Conservation (phyloP, 2,888 invertebrate species). For the Iselma pallidipennis region DNA sequence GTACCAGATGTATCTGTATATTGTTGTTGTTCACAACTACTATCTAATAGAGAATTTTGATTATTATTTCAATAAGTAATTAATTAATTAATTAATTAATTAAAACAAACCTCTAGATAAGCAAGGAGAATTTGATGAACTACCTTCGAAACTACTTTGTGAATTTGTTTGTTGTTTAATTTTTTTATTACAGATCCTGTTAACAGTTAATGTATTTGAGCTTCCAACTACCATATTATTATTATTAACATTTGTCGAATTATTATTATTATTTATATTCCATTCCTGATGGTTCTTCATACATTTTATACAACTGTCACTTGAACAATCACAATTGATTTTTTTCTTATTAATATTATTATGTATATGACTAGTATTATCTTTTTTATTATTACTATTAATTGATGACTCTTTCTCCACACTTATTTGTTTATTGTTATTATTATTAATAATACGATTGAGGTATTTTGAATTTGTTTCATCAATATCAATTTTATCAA, state of each 20-base stretch:
- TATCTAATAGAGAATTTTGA: slow-evolving; percentile 61
- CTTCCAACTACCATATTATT: slow-evolving; percentile 44
- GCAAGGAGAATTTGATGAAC: slow-evolving; percentile 60
- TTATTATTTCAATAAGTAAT: slow-evolving; percentile 6
- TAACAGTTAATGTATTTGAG: slow-evolving; percentile 47
- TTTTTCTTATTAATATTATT: slow-evolving; percentile 19
- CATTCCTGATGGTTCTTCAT: slow-evolving; percentile 28
- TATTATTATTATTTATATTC: slow-evolving; percentile 44
- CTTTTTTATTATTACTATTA: slow-evolving; percentile 43
- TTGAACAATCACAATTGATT: slow-evolving; percentile 32
- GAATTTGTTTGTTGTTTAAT: slow-evolving; percentile 54
- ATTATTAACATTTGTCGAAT: slow-evolving; percentile 46
- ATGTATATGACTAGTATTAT: slow-evolving; percentile 23
- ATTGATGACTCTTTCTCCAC: slow-evolving; percentile 48
- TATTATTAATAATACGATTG: slow-evolving; percentile 26
- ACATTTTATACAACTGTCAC: slow-evolving; percentile 45
- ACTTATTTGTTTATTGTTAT: slow-evolving; percentile 34
- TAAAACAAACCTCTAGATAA: slow-evolving; percentile 59
- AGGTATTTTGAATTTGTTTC: slow-evolving; percentile 34
- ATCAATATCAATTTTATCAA: slow-evolving; percentile 6
- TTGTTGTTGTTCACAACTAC: slow-evolving; percentile 70
- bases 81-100: slow-evolving; percentile 9
- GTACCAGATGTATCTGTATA: slow-evolving; percentile 76
- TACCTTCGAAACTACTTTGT: slow-evolving; percentile 58
- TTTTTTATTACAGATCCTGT: slow-evolving; percentile 44